These are phyloP conservation scores for Aphidius colemani DNA, from an alignment of 2,888 invertebrate species.

Conservation along the genomic window DNA sequence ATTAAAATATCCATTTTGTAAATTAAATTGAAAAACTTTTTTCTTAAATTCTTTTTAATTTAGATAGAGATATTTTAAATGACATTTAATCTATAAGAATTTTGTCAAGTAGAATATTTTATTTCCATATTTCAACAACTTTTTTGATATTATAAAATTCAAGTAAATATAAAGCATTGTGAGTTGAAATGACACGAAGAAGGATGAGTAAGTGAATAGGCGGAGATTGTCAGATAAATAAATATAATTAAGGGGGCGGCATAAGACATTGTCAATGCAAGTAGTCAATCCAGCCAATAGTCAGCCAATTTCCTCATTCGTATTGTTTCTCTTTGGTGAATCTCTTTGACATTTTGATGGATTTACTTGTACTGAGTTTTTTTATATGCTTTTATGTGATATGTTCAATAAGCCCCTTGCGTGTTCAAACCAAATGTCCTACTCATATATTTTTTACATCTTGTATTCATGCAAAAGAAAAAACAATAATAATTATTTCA, in stretches of 20 bases:
- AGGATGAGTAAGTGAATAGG: neutral
- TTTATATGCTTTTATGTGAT: slow-evolving; percentile 10
- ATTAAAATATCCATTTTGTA: too few species aligned
- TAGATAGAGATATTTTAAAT: too few species aligned
- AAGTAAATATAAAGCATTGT: neutral
- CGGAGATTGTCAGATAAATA: neutral
- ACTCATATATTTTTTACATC: neutral
- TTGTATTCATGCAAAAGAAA: too few species aligned
- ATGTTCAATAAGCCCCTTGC: neutral
- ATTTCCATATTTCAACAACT: neutral
- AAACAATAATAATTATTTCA: too few species aligned
- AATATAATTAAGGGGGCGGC: neutral
- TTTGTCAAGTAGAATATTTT: too few species aligned
- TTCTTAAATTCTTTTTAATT: too few species aligned
- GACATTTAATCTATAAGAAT: too few species aligned
- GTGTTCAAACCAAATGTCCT: slow-evolving; percentile 6
- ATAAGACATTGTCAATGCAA: neutral
- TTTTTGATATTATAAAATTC: neutral
- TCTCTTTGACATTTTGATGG: slow-evolving; percentile 19
- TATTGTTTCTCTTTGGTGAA: slow-evolving; percentile 2
- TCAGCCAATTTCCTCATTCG: slow-evolving; percentile 7
- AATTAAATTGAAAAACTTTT: too few species aligned
- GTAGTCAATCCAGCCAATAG: too few species aligned
- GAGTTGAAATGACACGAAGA: neutral
- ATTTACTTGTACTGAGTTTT: neutral